Evolutionary conservation across 1,140 invertebrate genomes (phyloP), one percentile per base, ranked within the genome.

Genomic region (Pachyrhynchus sulphureomaculatus): DNA sequence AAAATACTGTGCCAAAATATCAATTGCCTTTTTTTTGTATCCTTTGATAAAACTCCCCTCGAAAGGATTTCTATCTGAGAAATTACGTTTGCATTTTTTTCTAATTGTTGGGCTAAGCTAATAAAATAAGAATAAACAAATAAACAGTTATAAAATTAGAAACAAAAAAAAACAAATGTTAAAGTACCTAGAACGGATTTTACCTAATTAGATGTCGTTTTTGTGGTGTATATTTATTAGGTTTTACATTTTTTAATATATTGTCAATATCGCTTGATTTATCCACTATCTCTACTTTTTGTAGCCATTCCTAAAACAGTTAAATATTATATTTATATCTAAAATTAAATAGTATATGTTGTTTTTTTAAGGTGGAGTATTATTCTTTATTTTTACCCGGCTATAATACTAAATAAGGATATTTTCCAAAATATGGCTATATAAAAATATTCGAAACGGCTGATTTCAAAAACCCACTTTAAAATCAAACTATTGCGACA

Each of bases 1-100:
- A 37, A 74, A 65, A 68, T 71, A 73, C 29, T 75, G 53, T 18
- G 64, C 54, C 39, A 71, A 32, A 39, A 52, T 45, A 8, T 69
- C 18, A 47, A 44, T 34, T 34, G 42, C 51, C 15, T 66, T 58
- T 66, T 58, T 66, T 68, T 70, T 0, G 73, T 73, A 26, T 72
- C 64, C 61, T 65, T 64, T 9, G 49, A 21, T 29, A 67, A 58
- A 29, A 75, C 68, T 34, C 71, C 68, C 20, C 72, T 47, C 2
- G 47, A 29, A 12, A 64, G 13, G 21, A 64, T 52, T 61, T 76
- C 72, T 10, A 76, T 53, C 60, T 74, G 69, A n/a, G 56, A 58
- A 47, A 76, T 56, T 13, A 73, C 26, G n/a, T 67, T 52, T 5
- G 44, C 8, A 34, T 68, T 68, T 58, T 66, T 64, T 39, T 68